phyloP scores from a whole-genome alignment of 2,113 vertebrate species.

The Pitta sordida region DNA sequence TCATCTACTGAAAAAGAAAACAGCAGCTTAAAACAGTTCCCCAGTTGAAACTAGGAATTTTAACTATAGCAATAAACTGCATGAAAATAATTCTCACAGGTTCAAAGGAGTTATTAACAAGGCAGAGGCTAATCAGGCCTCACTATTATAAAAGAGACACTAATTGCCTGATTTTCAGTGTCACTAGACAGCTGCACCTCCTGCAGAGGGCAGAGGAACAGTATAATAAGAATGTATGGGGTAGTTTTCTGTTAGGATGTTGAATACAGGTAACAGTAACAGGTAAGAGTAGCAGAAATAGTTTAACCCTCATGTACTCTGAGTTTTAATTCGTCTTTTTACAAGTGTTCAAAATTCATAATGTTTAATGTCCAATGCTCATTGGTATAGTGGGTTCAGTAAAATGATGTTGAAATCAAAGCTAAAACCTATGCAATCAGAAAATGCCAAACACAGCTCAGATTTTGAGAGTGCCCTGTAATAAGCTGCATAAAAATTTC shows the following conservation, averaged over 20 bases:
- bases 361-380: background rate
- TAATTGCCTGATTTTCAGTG: constrained; percentile 51
- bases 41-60: constrained; percentile 34
- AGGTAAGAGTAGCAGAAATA: background rate
- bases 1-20: background rate
- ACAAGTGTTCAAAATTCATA: background rate
- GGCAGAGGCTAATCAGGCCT: constrained; percentile 43
- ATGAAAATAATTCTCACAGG: constrained; percentile 26
- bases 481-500: constrained; percentile 9
- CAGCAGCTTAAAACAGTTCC: background rate
- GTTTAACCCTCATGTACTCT: background rate
- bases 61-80: constrained; percentile 27
- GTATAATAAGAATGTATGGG: background rate
- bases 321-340: background rate
- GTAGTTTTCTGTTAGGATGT: background rate
- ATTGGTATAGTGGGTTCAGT: background rate
- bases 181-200: background rate
- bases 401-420: background rate
- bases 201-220: background rate
- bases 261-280: background rate
- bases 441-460: background rate
- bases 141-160: background rate
- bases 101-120: constrained; percentile 13
- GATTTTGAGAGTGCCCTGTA: constrained; percentile 6
- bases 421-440: background rate